Conservation (phyloP, 2,888 invertebrate species). For the Lasioglossum lativentre region DNA sequence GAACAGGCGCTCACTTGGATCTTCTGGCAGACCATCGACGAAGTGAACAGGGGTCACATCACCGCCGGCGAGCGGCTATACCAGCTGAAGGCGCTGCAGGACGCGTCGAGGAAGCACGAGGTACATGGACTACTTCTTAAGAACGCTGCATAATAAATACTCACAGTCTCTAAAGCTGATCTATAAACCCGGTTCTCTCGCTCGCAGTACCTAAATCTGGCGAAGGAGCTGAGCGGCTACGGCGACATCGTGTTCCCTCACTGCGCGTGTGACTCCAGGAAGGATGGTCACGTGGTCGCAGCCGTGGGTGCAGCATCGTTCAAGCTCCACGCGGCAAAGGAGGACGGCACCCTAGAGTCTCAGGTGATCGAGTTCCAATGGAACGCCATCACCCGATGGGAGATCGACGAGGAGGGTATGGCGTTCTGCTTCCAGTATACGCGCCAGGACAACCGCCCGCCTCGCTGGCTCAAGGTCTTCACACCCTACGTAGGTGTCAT, state of each 20-base stretch:
- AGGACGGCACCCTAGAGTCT: conserved; percentile 91
- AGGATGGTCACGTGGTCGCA: conserved; percentile 94
- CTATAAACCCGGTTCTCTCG: not conserved
- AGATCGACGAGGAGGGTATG: conserved; percentile 96
- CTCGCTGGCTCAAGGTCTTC: conserved; percentile 94
- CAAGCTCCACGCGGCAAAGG: conserved; percentile 93
- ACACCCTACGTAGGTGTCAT: conserved; percentile 92
- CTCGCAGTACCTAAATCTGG: conserved; percentile 91
- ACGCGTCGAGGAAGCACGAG: conserved; percentile 93
- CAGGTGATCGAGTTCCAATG: conserved; percentile 94
- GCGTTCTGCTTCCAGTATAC: conserved; percentile 95
- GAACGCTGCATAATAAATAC: not conserved
- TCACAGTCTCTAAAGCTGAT: not conserved
- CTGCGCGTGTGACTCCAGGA: conserved; percentile 95
- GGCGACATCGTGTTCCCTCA: conserved; percentile 98
- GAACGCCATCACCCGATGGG: conserved; percentile 93
- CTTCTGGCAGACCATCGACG: conserved; percentile 97
- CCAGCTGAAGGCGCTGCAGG: conserved; percentile 98
- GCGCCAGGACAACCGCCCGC: conserved; percentile 90
- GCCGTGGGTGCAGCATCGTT: conserved; percentile 88
- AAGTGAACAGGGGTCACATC: conserved; percentile 97
- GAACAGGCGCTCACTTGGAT: conserved; percentile 92
- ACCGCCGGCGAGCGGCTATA: conserved; percentile 96
- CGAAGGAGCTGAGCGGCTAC: conserved; percentile 95
- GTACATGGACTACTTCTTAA: conserved; percentile 79